Base-by-base conservation (phyloP, 2,113 vertebrate genomes). In the Pseudopipra pipra region DNA sequence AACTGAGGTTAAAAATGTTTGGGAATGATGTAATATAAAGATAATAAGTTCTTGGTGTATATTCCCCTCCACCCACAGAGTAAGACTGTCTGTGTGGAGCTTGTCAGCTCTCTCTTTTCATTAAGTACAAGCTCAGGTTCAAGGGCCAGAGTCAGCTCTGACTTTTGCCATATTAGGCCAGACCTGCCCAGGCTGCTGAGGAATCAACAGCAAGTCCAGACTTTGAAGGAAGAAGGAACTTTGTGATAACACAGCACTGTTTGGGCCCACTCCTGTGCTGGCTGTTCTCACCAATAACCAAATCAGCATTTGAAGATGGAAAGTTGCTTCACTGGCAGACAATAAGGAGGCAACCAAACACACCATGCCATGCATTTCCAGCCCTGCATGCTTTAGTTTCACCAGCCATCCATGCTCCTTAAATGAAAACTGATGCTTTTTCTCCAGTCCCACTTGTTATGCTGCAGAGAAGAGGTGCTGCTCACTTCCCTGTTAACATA, bases 1-100 rank as follows among this genome's bases (percentile, higher is more conserved):
- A 94, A 92, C 22, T 30, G 93, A 89, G 87, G 89, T 96, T 94
- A 95, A 94, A 96, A 96, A 85, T 94, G 85, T 96, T 96, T 96
- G 77, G 41, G 81, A 79, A 87, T 91, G 91, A 96, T 87, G 91
- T 94, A 85, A 96, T 87, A 52, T 28, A 49, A 85, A 91, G 56
- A 89, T 89, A 84, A 55, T 66, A 73, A 75, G 80, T 62, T 70
- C 87, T 94, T 73, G 43, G 65, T 52, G 56, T 90, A 52, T 68
- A 43, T 56, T 88, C 31, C 59, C 51, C 72, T 95, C 93, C 85
- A 46, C 85, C 91, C 95, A 93, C 61, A 33, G 11, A 7, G 5
- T 18, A 31, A 63, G 67, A 33, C 13, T 1, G 39, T 24, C 59
- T 86, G 10, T 47, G 66, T 56, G 75, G 82, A 86, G 79, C 47